Conservation (phyloP, 2,113 vertebrate species). For the Calyptommatus sinebrachiatus region DNA sequence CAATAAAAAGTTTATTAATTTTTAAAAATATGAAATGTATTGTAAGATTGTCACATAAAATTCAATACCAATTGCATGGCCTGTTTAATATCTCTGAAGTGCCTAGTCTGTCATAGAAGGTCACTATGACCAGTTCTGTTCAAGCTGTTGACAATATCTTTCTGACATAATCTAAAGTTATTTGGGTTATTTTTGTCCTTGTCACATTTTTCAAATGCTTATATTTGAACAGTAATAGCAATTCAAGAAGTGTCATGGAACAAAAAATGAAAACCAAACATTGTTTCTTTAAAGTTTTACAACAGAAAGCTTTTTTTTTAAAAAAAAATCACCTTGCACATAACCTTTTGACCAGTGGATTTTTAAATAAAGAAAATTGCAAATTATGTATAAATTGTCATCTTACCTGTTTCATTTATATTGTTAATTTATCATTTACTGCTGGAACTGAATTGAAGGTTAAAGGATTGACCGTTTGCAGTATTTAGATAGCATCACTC, state of each 20-base stretch:
- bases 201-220: neutral
- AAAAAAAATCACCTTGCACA: neutral
- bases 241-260: neutral
- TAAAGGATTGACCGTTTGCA: too few relatives aligned
- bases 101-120: neutral
- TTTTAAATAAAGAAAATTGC: too few relatives aligned
- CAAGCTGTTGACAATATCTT: neutral
- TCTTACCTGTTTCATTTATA: too few relatives aligned
- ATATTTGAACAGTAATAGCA: neutral
- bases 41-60: neutral
- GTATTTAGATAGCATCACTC: too few relatives aligned
- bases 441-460: too few relatives aligned
- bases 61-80: slow-evolving; percentile 13
- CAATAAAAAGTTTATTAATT: neutral
- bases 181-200: slow-evolving; percentile 5
- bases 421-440: too few relatives aligned
- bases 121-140: slow-evolving; percentile 36
- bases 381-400: too few relatives aligned
- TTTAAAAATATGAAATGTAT: too few relatives aligned
- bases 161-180: slow-evolving; percentile 24
- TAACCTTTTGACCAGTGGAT: neutral
- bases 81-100: neutral
- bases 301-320: neutral
- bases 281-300: neutral
- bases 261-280: neutral